Evolutionary conservation across 2,888 invertebrate species (phyloP), one percentile per base, ranked within the genome.

Genomic region (Drosophila conformis): DNA sequence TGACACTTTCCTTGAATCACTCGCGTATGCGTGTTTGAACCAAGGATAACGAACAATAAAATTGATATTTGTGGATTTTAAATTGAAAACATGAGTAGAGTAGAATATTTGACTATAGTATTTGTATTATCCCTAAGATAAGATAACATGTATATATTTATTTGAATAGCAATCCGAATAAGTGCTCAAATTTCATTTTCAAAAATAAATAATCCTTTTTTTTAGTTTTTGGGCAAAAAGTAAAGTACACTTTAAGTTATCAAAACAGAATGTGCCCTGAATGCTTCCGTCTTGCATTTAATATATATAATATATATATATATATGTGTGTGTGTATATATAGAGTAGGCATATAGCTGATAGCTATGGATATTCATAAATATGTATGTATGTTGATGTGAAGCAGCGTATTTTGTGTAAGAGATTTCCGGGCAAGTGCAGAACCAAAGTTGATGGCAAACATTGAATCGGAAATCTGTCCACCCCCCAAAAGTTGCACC

Each of bases 401-500:
- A 38, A 40, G 25, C 29, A 15, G 21, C 10, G 15, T 31, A n/a
- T 36, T 68, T 57, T n/a, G 36, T 48, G 38, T 33, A 33, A 25
- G n/a, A 31, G 21, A 18, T 58, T 59, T 66, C 56, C 64, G 48
- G 59, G 40, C 61, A 69, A 56, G 62, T 64, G 67, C 58, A 53
- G 58, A 71, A 63, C 27, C 52, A 57, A 48, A 59, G 66, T 52
- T 67, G 70, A 71, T 74, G 63, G 71, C 59, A 61, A 75, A 5
- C 69, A 68, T 49, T 63, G 66, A 69, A 69, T 46, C 42, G 60
- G 51, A 58, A 67, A 52, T 56, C 48, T 48, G 54, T 66, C 40
- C 54, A 52, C 51, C 57, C 63, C 5, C 35, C 38, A 36, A 21
- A 15, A 40, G 65, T 21, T 48, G 27, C 75, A 71, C 83, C 86